Base-by-base conservation (phyloP, 2,797 vertebrate species). In the Rhinichthys osculus region DNA sequence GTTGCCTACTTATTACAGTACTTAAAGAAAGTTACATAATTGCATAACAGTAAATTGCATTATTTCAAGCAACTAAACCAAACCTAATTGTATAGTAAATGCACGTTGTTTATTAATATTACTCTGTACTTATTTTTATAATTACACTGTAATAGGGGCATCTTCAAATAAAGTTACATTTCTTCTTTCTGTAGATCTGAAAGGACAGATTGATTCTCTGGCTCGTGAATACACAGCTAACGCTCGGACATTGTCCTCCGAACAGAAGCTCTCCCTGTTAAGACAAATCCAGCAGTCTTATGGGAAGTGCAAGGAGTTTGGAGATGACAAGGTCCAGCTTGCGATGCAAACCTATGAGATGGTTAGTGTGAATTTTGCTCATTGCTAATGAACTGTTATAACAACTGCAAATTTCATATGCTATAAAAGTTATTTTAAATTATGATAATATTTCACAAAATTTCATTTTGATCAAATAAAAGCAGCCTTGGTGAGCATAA, bases 291-390 rank as follows among this genome's bases (percentile, higher is more conserved):
- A 97, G 89, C 96, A 96, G 83, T 96, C 96, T 59, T 97, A 97
- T 83, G 95, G 96, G 76, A 97, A 97, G 72, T 97, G 97, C 93
- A 97, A 97, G 91, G 96, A 97, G 69, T 97, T 97, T 89, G 97
- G 97, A 17, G 96, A 97, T 1, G 97, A 97, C 94, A 97, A 97
- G 89, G 97, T 97, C 73, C 97, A 97, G 92, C 96, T 97, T 88
- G 96, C 97, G 66, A 97, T 97, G 97, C 97, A 97, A 92, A 97
- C 97, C 52, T 97, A 97, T 7, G 97, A 97, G 92, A 97, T 97
- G 97, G 97, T 97, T 93, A 90, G 96, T 88, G n/a, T 23, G 4
- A 50, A 19, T 21, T 59, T 72, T 9, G 4, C 8, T 86, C 23
- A 3, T 74, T 50, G 10, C 13, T 57, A 13, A 27, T 42, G 1